Percentiles rank a stretch among this genome's conserved stretches.
Evolutionary conservation across 2,113 vertebrate genomes (phyloP).

Genomic region (Pampusana beccarii): DNA sequence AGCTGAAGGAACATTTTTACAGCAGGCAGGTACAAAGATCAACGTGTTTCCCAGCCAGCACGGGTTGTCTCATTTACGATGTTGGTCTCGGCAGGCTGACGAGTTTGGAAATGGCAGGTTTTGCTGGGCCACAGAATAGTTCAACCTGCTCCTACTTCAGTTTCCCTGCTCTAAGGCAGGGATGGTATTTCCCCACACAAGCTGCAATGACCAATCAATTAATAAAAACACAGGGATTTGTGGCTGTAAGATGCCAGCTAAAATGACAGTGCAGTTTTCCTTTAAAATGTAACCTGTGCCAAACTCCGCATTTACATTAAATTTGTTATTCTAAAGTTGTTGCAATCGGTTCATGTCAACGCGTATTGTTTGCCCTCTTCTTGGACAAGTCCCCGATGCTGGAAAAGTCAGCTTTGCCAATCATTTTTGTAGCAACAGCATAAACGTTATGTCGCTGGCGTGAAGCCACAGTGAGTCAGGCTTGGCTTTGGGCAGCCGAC

Average conservation of each 20-base stretch:
- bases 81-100: background rate
- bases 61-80: fast-evolving
- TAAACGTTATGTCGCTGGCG: background rate
- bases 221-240: background rate
- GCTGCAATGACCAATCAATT: background rate
- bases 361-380: background rate
- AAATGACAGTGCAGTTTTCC: conserved; percentile 37
- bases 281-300: background rate
- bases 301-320: background rate
- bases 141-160: fast-evolving
- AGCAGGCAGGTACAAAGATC: background rate
- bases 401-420: conserved; percentile 7
- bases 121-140: background rate
- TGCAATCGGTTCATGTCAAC: background rate
- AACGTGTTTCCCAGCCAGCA: fast-evolving
- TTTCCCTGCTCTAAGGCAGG: background rate
- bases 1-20: background rate
- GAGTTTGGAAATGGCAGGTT: background rate
- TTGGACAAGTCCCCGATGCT: background rate
- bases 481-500: background rate
- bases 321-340: background rate
- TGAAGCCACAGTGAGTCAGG: background rate
- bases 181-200: background rate
- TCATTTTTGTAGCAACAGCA: background rate
- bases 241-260: background rate